Evolutionary conservation across 2,888 invertebrate genomes (phyloP), one percentile per base, ranked within the genome.

Genomic region (Troides aeacus): DNA sequence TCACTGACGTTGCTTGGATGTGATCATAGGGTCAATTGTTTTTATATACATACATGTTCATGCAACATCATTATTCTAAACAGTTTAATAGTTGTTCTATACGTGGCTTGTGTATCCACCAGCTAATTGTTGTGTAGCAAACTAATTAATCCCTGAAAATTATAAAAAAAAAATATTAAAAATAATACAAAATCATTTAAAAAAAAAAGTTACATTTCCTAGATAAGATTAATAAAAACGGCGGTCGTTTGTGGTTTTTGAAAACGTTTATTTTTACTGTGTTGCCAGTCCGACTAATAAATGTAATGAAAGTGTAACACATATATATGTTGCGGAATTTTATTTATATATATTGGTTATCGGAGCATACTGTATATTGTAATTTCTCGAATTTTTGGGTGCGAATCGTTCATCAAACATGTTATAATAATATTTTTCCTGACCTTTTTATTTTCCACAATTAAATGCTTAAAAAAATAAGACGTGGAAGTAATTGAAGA

Each of bases 81-180:
- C 24, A 24, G 42, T 39, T 39, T 56, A 30, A 17, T 56, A 50
- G 30, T 60, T n/a, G 15, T 23, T 61, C 18, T 53, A n/a, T n/a
- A 23, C 60, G 24, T 18, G 42, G 39, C 30, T 12, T 39, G 46
- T 57, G 46, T 71, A 58, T 65, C 21, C 57, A 39, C 53, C 62
- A 21, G 30, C 21, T 56, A 46, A 64, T 65, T 56, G 17, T 60
- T 60, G 50, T 12, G 17, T 66, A 66, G 62, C 59, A 36, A 63
- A 50, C 46, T 46, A 58, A 58, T 6, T 6, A 57, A 57, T 57
- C 21, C n/a, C 8, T 50, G 50, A 56, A 65, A 68, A 65, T 30
- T 56, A n/a, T 21, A 21, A 50, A 71, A 66, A 71, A 71, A 67
- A 67, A 68, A 39, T 18, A 64, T 65, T 46, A 67, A 67, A 64